Percentiles rank a stretch among this genome's conserved stretches.
phyloP scores from a whole-genome alignment of 2,113 vertebrate species.

The Meriones unguiculatus region DNA sequence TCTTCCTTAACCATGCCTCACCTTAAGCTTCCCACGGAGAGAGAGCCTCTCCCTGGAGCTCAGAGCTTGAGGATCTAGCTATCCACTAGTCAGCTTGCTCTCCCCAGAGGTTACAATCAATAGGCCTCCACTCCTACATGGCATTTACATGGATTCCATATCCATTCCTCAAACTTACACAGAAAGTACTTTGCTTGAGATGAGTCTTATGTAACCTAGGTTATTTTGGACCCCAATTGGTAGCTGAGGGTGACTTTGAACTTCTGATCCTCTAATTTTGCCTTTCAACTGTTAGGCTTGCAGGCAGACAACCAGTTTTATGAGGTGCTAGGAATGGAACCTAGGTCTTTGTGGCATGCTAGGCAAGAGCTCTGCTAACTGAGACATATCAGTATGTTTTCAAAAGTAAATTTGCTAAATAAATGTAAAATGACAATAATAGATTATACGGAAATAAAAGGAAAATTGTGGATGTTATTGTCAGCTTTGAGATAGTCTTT shows the following conservation, averaged over 20 bases:
- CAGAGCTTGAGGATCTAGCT: too few relatives aligned
- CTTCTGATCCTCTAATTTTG: not conserved
- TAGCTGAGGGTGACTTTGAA: not conserved
- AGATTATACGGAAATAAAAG: conserved; percentile 40
- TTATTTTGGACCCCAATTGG: not conserved
- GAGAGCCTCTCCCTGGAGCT: not conserved
- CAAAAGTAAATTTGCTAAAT: not conserved
- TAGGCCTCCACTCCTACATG: not conserved
- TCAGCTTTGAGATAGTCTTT: not conserved
- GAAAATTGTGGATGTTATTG: conserved; percentile 21
- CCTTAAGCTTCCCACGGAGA: not conserved
- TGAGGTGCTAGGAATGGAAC: not conserved
- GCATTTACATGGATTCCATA: not conserved
- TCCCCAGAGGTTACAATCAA: not conserved
- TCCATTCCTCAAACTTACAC: not conserved
- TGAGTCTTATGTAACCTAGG: not conserved
- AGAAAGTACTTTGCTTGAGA: not conserved
- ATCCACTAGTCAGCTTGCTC: not conserved
- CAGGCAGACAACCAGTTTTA: not conserved
- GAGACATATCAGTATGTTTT: not conserved
- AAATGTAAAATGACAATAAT: conserved; percentile 18
- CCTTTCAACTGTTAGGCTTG: not conserved
- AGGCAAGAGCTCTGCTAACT: not conserved
- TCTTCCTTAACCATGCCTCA: not conserved
- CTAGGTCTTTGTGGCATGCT: not conserved